Base-by-base conservation (phyloP, 2,113 vertebrate genomes). In the Gobiocypris rarus region DNA sequence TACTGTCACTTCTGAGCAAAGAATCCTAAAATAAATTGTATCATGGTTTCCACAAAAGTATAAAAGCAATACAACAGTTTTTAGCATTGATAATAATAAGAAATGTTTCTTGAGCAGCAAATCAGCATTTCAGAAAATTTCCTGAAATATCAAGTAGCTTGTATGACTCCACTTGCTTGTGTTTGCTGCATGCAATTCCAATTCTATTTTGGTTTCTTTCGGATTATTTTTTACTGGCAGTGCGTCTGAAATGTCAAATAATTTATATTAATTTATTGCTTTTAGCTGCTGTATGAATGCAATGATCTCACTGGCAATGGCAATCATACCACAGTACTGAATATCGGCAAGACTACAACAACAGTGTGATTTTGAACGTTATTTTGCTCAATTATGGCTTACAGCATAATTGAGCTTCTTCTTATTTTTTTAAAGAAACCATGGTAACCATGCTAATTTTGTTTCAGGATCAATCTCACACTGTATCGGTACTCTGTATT, bases 371-470 rank as follows among this genome's bases (percentile, higher is more conserved):
- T 70, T 70, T 43, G 31, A 8, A 74, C 17, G n/a, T 15, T 19
- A 74, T 75, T 75, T 75, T 28, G n/a, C 3, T 74, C 43, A 75
- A 52, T 75, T 48, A 54, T 54, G 52, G 52, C 52, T 54, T 54
- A 54, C 52, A 54, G 52, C 52, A 22, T 22, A 54, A 54, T 54
- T 54, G 17, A 54, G 52, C 52, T 54, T 22, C 6, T 54, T 54
- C 52, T 61, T 45, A 34, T 28, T 26, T 45, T 63, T 61, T 43
- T 24, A 15, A 38, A 1, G 58, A 79, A 79, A 45, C 41, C 41
- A 79, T 48, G 22, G 76, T 45, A 63, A 79, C 76, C 58, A 77
- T n/a, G 52, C 54, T 24, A 38, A 58, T 63, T 59, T 26, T 17
- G n/a, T 48, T 15, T 45, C 38, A 79, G 76, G 58, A 38, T 61